Conservation (phyloP, 2,888 invertebrate species). For the Leptopilina syphax region DNA sequence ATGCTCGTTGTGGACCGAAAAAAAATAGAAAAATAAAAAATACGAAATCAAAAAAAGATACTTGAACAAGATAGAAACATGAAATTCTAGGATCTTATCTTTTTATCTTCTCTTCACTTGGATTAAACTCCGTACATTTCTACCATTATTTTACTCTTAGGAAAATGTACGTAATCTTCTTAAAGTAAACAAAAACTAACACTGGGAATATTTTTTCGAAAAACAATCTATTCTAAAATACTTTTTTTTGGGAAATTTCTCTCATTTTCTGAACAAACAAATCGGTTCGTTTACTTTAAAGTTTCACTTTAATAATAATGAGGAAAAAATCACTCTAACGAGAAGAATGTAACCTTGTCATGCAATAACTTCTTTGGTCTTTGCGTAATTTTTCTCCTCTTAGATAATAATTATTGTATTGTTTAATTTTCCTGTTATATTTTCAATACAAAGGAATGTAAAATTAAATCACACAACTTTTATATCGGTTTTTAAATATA, state of each 20-base stretch:
- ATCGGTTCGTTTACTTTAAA: too few relatives aligned
- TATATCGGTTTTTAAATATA: background rate
- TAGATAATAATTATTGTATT: background rate
- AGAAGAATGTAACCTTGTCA: too few relatives aligned
- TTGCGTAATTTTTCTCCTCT: background rate
- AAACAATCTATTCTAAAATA: too few relatives aligned
- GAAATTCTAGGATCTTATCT: constrained; percentile 63
- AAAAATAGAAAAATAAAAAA: constrained; percentile 49
- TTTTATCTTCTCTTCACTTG: constrained; percentile 50
- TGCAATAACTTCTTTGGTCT: background rate
- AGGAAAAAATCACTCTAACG: too few relatives aligned
- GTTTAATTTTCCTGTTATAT: background rate
- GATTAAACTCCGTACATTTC: too few relatives aligned
- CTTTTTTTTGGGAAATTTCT: too few relatives aligned
- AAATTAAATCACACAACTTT: constrained; percentile 1
- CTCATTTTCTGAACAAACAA: too few relatives aligned
- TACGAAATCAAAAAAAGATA: constrained; percentile 50
- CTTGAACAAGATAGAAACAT: constrained; percentile 61
- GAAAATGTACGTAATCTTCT: too few relatives aligned
- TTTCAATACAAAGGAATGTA: constrained; percentile 16
- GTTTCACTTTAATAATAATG: too few relatives aligned
- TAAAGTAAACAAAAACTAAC: too few relatives aligned
- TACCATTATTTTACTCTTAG: too few relatives aligned
- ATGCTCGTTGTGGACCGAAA: constrained; percentile 45
- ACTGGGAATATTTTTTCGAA: too few relatives aligned